A percentile compares a stretch with the other conserved stretches of the same genome.
phyloP scores from a whole-genome alignment of 1,140 invertebrate genomes.

The Aphaenogaster ashmeadi region DNA sequence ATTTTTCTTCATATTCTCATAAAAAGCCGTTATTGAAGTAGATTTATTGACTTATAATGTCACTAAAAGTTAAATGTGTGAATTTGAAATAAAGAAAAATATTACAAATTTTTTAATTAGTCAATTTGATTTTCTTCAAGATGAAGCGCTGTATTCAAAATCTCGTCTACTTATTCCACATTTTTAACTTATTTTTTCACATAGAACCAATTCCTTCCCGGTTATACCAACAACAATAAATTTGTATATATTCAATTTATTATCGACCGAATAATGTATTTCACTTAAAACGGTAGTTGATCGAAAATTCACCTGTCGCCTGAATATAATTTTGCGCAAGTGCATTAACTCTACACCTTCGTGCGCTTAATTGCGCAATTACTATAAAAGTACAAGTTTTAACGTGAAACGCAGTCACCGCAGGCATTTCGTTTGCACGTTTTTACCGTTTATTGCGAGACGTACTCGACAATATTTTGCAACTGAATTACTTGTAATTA shows the following conservation, averaged over 20 bases:
- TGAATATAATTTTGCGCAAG: conserved; percentile 30
- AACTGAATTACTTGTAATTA: conserved; percentile 41
- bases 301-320: conserved; percentile 40
- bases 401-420: conserved; percentile 17
- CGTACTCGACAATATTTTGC: conserved; percentile 31
- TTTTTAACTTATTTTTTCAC: background rate
- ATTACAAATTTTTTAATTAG: background rate
- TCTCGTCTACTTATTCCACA: background rate
- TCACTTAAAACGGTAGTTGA: conserved; percentile 2
- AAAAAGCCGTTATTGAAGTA: background rate
- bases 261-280: background rate
- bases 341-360: conserved; percentile 1
- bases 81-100: background rate
- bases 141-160: background rate
- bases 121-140: background rate
- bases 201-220: conserved; percentile 3
- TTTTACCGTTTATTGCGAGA: conserved; percentile 64
- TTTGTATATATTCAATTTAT: background rate
- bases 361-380: conserved; percentile 54
- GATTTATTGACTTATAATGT: background rate
- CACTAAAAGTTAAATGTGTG: background rate
- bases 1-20: background rate
- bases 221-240: background rate
- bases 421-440: conserved; percentile 51
- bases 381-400: conserved; percentile 43